phyloP scores from a whole-genome alignment of 2,797 vertebrate genomes.

The Miichthys miiuy region DNA sequence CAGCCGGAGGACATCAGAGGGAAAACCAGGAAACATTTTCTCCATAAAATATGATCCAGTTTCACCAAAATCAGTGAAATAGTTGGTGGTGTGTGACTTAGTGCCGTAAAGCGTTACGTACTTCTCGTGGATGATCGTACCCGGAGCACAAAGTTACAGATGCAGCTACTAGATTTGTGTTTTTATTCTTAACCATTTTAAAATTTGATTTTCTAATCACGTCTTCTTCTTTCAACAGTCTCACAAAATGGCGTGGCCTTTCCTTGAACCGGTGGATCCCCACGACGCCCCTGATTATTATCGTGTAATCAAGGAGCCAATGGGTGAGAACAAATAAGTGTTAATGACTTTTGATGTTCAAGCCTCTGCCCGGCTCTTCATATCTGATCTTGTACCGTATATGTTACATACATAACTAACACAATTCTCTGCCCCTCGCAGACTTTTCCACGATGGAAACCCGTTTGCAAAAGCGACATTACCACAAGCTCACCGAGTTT shows the following conservation, averaged over 20 bases:
- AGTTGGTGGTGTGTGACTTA: no score
- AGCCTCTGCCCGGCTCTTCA: no score
- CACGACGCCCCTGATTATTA: slow-evolving; percentile 99
- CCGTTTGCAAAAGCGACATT: slow-evolving; percentile 93
- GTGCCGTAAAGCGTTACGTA: no score
- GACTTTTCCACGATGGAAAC: slow-evolving; percentile 98
- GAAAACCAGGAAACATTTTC: no score
- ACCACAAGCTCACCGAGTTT: slow-evolving; percentile 98
- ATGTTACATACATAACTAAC: not conserved
- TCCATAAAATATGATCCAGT: no score
- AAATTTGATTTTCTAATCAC: not conserved
- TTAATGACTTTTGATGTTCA: not conserved
- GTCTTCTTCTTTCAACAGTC: slow-evolving; percentile 80
- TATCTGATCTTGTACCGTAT: not conserved
- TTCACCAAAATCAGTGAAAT: no score
- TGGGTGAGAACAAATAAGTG: slow-evolving; percentile 87
- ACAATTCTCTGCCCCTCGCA: slow-evolving; percentile 47
- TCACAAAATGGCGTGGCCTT: slow-evolving; percentile 99
- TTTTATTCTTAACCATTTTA: not conserved
- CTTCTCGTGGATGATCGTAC: no score
- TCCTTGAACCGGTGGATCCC: slow-evolving; percentile 96
- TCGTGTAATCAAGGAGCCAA: slow-evolving; percentile 97
- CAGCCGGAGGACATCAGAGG: no score
- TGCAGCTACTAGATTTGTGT: not conserved
- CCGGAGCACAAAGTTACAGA: no score